Evolutionary conservation across 2,113 vertebrate genomes (phyloP).

Genomic region (Bubalus kerabau): DNA sequence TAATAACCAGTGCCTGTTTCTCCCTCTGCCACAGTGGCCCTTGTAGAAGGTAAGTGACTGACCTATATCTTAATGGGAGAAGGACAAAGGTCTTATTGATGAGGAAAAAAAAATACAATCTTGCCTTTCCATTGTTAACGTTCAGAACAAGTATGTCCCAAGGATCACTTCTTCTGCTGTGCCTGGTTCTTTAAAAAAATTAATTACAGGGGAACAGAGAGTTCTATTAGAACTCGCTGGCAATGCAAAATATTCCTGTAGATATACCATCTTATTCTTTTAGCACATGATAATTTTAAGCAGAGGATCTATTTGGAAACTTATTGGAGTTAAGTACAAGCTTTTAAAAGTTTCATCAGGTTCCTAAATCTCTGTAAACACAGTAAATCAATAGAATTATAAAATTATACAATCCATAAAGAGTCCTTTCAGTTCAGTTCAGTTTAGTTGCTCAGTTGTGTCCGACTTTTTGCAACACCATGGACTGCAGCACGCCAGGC

Average conservation of each 20-base stretch:
- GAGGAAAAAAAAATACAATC: background rate
- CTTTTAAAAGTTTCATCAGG: constrained; percentile 5
- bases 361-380: background rate
- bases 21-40: background rate
- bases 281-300: background rate
- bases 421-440: background rate
- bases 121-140: constrained; percentile 14
- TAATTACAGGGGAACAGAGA: constrained; percentile 1
- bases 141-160: constrained; percentile 12
- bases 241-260: background rate
- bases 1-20: background rate
- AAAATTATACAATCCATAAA: constrained; percentile 7
- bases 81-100: constrained; percentile 5
- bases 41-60: background rate
- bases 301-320: background rate
- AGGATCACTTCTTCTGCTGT: constrained; percentile 23
- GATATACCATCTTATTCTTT: background rate
- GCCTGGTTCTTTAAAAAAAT: background rate
- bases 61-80: background rate
- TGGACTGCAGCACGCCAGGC: background rate
- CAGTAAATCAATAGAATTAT: constrained; percentile 41
- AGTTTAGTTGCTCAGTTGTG: background rate
- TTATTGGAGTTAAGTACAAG: background rate
- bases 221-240: background rate
- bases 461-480: background rate